Evolutionary conservation across 2,797 vertebrate genomes (phyloP), one percentile per base, ranked within the genome.

Genomic region (Crocodylus rhombifer): DNA sequence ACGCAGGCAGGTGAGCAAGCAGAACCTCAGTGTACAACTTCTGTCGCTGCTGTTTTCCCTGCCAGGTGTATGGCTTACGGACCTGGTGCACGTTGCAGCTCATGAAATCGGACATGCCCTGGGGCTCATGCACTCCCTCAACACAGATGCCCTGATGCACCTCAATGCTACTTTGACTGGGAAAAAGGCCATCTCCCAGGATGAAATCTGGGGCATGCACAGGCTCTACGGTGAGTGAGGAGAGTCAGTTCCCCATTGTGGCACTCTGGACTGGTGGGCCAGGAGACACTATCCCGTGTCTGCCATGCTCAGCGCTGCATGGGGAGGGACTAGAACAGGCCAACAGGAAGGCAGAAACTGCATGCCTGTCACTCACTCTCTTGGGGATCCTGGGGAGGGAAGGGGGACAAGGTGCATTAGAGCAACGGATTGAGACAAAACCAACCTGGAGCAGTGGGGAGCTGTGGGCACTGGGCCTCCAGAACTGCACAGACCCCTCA

Each of bases 111-210:
- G 99, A 14, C 99, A 99, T 2, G 98, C 98, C 5, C 96, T 99
- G 60, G 99, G 99, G 7, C 98, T 99, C 75, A 99, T 99, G 99
- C 99, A 99, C 97, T 99, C 99, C 4, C 97, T 98, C 97, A 98
- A 99, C 76, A 96, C 98, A 1, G 98, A 94, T 1, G 99, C 99
- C 30, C 98, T 99, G 93, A 99, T 99, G 99, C 99, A 99, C 97
- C 98, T 99, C 94, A 99, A 99, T 0, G 99, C 99, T 88, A 99
- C 99, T 1, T 84, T 99, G 97, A 99, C 99, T 0, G 99, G 99
- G 74, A 99, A 98, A 64, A 99, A 99, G 92, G 96, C 95, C 2
- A 99, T 99, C 95, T 99, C 99, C 2, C 99, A 99, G 96, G 99
- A 99, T 2, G 99, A 99, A 25, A 98, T 99, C 96, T 99, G 99